Base-by-base conservation (phyloP, 1,140 invertebrate species). In the Trichoplusia ni region DNA sequence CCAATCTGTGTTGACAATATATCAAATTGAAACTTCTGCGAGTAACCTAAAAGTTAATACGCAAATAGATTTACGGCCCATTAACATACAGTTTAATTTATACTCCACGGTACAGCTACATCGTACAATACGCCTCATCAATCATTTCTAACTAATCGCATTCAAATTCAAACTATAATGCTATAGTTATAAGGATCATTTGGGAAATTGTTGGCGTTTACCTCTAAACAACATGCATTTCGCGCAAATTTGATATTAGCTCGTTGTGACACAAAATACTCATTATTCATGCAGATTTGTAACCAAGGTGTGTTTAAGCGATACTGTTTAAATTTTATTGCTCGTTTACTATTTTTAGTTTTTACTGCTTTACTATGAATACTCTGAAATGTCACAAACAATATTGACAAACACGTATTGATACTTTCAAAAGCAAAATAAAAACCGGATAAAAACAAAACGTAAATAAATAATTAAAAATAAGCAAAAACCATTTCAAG, bases 261-360 rank as follows among this genome's bases (percentile, higher is more conserved):
- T 68, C 40, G 60, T 58, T 69, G 54, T 35, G 46, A 51, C 53
- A 58, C 40, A 61, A 51, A 71, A 68, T 68, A 68, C 58, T 65
- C 47, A 71, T 74, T 74, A 71, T 67, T 60, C 31, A 69, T 58
- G 54, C 49, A 58, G 42, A 67, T 62, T 60, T 59, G 27, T 59
- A n/a, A 8, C 18, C 27, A 60, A 69, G 23, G 49, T 53, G 60
- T 25, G 21, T 54, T 38, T 40, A 27, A 44, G 14, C 51, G 6
- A 25, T 58, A 19, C n/a, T 19, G 37, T 29, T 58, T 42, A 11
- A n/a, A 16, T 44, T 58, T 31, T 44, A 29, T 58, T 9, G 16
- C 16, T 9, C 2, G 42, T 19, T 44, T 44, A 31, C 16, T 33
- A 25, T 27, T 18, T 38, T 21, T 58, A 42, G 27, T 29, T 44